phyloP scores from a whole-genome alignment of 1,140 invertebrate species.

The Aphis gossypii region DNA sequence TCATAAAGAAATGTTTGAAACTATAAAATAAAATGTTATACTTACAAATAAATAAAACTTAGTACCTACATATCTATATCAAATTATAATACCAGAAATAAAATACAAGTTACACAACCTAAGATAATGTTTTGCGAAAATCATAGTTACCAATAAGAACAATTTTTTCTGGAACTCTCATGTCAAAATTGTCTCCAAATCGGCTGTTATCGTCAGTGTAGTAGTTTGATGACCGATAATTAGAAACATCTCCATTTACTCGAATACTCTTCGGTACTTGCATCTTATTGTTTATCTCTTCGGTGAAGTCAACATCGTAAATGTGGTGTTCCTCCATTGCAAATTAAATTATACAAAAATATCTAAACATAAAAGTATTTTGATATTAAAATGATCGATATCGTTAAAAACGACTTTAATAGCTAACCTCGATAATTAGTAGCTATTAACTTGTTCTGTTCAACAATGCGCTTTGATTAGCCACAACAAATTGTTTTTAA shows the following conservation, averaged over 20 bases:
- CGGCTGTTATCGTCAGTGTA: conserved; percentile 20
- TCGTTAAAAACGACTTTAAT: neutral
- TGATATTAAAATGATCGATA: neutral
- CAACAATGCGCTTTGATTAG: neutral
- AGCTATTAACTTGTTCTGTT: neutral
- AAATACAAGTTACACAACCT: neutral
- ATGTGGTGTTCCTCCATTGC: conserved; percentile 8
- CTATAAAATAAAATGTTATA: neutral
- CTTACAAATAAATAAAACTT: neutral
- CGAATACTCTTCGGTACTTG: conserved; percentile 46
- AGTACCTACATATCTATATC: neutral
- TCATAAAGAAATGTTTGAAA: neutral
- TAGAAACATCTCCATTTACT: conserved; percentile 43
- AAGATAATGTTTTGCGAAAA: neutral
- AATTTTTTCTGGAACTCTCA: conserved; percentile 55
- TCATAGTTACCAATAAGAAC: conserved; percentile 28
- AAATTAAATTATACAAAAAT: neutral
- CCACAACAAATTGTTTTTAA: neutral
- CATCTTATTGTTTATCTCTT: conserved; percentile 52
- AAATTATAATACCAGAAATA: neutral
- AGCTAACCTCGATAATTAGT: neutral
- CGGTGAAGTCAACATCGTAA: conserved; percentile 36
- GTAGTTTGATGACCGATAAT: conserved; percentile 28
- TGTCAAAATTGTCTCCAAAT: conserved; percentile 50
- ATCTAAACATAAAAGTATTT: neutral